Percentiles rank a stretch among this genome's conserved stretches.
These are phyloP conservation scores for Hephaestus fuliginosus DNA, from an alignment of 2,797 vertebrate species.

Conservation along the genomic window DNA sequence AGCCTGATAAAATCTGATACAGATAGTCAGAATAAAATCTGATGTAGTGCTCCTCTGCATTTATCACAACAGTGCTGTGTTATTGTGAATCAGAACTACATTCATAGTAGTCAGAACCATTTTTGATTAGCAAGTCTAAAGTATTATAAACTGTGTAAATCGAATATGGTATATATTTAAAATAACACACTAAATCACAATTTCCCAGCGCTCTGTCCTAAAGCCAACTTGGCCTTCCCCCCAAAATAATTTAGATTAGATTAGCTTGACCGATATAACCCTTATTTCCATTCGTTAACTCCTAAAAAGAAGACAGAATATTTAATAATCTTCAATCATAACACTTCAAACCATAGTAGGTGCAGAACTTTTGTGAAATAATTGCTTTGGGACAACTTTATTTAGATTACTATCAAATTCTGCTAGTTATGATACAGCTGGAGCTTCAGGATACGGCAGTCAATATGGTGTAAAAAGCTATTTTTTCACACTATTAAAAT, in stretches of 20 bases:
- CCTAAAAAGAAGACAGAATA: not conserved
- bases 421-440: not conserved
- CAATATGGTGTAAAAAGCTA: not conserved
- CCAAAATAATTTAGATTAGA: not conserved
- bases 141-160: not conserved
- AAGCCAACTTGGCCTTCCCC: not conserved
- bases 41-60: not conserved
- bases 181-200: not conserved
- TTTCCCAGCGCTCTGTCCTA: not conserved
- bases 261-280: not conserved
- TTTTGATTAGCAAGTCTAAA: not conserved
- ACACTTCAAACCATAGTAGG: not conserved
- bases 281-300: not conserved
- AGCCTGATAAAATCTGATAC: not conserved
- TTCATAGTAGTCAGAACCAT: not conserved
- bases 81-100: not conserved
- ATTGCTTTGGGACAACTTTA: not conserved
- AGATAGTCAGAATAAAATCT: not conserved
- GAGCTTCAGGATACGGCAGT: not conserved
- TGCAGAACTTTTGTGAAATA: not conserved
- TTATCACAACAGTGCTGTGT: not conserved
- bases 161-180: not conserved
- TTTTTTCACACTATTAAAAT: not conserved
- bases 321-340: not conserved
- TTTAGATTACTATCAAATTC: not conserved